Conservation (phyloP, 2,888 invertebrate genomes). For the Diarsia brunnea region DNA sequence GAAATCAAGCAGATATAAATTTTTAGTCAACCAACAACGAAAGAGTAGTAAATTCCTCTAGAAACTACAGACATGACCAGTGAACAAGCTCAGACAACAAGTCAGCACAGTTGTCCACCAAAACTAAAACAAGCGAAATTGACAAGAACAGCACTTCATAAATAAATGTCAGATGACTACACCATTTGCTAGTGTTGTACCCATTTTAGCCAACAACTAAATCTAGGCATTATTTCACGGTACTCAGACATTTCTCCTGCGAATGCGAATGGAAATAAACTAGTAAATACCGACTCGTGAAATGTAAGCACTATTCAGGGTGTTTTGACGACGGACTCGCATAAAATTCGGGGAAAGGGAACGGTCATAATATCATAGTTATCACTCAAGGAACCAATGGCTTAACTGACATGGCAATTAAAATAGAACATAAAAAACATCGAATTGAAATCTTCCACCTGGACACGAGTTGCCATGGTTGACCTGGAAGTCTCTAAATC, state of each 20-base stretch:
- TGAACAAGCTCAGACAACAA: conserved; percentile 13
- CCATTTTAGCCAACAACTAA: conserved; percentile 65
- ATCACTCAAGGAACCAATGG: background rate
- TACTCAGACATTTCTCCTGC: conserved; percentile 54
- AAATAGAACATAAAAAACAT: background rate
- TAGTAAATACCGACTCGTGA: conserved; percentile 63
- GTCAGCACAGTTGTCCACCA: conserved; percentile 30
- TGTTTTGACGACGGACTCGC: background rate
- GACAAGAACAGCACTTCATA: conserved; percentile 48
- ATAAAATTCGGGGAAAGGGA: background rate
- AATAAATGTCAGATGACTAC: conserved; percentile 57
- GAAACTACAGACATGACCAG: conserved; percentile 1
- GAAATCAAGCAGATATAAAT: background rate
- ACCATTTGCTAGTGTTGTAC: conserved; percentile 58
- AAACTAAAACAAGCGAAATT: conserved; percentile 47
- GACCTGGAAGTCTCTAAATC: too few species aligned
- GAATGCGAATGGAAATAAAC: conserved; percentile 58
- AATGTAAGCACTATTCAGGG: conserved; percentile 61
- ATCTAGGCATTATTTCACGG: conserved; percentile 66
- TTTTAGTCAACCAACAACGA: background rate
- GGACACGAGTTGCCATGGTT: too few species aligned
- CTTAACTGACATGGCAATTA: background rate
- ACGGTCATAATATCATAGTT: too few species aligned
- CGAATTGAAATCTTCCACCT: too few species aligned
- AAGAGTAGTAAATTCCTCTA: background rate